phyloP scores from a whole-genome alignment of 2,888 invertebrate genomes.

The Sisyra terminalis region DNA sequence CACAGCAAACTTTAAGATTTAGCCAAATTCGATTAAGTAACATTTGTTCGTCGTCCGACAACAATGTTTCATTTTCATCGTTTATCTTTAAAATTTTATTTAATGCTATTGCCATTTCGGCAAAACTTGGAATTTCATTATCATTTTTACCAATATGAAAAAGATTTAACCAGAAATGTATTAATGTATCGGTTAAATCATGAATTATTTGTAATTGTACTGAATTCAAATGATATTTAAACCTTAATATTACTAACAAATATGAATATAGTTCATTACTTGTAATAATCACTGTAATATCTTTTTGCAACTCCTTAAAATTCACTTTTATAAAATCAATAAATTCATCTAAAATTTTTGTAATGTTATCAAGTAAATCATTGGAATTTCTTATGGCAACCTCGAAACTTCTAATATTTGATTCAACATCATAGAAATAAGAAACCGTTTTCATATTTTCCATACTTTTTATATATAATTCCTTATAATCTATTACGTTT shows the following conservation, averaged over 20 bases:
- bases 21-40: slow-evolving; percentile 2
- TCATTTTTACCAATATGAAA: neutral
- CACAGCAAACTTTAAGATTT: slow-evolving; percentile 4
- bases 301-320: neutral
- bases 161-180: neutral
- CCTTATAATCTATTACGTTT: neutral
- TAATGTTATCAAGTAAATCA: neutral
- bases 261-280: slow-evolving; percentile 2
- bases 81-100: slow-evolving; percentile 2
- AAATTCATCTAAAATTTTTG: neutral
- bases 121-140: neutral
- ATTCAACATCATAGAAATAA: neutral
- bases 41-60: slow-evolving; percentile 1
- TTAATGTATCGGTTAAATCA: neutral
- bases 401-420: neutral
- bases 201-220: neutral
- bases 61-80: neutral
- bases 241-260: slow-evolving; percentile 1
- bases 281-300: neutral
- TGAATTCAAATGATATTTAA: neutral
- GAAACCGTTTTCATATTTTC: neutral
- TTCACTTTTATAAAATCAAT: slow-evolving; percentile 1
- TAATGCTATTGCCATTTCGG: slow-evolving; percentile 1
- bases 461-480: neutral
- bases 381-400: neutral